A percentile compares a stretch with the other conserved stretches of the same genome.
Evolutionary conservation across 2,113 vertebrate genomes (phyloP).

Genomic region (Todiramphus chloris): DNA sequence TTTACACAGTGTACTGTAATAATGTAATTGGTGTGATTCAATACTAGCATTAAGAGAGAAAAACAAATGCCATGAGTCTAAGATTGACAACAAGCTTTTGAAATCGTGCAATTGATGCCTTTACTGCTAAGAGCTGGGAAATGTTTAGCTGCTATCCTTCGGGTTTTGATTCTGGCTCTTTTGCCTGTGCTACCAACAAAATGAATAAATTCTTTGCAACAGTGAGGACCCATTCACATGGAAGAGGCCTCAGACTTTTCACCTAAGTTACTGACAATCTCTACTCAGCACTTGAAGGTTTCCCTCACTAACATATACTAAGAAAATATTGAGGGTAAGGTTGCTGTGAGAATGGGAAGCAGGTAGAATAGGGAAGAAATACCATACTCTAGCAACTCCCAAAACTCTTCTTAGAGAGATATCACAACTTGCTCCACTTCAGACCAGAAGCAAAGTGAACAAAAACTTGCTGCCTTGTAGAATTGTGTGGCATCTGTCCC

Average conservation of each 20-base stretch:
- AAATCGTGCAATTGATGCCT: conserved; percentile 29
- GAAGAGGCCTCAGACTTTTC: background rate
- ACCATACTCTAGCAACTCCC: background rate
- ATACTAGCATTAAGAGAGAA: conserved; percentile 57
- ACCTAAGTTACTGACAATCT: background rate
- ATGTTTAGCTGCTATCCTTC: background rate
- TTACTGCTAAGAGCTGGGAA: background rate
- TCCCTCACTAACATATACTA: background rate
- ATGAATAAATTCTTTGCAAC: background rate
- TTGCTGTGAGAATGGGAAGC: background rate
- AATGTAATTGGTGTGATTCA: conserved; percentile 57
- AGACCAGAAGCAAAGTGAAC: background rate
- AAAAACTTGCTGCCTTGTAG: background rate
- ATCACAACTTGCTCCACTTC: background rate
- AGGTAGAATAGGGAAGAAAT: background rate
- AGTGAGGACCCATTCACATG: background rate
- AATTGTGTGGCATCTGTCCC: background rate
- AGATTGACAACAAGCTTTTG: conserved; percentile 44
- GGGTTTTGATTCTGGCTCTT: background rate
- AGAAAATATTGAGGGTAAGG: background rate
- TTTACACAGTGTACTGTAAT: conserved; percentile 63
- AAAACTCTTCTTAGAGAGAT: background rate
- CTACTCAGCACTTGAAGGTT: background rate
- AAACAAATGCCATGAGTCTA: conserved; percentile 24
- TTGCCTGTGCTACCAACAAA: background rate